Evolutionary conservation across 2,113 vertebrate genomes (phyloP), one percentile per base, ranked within the genome.

Genomic region (Elachura formosa): DNA sequence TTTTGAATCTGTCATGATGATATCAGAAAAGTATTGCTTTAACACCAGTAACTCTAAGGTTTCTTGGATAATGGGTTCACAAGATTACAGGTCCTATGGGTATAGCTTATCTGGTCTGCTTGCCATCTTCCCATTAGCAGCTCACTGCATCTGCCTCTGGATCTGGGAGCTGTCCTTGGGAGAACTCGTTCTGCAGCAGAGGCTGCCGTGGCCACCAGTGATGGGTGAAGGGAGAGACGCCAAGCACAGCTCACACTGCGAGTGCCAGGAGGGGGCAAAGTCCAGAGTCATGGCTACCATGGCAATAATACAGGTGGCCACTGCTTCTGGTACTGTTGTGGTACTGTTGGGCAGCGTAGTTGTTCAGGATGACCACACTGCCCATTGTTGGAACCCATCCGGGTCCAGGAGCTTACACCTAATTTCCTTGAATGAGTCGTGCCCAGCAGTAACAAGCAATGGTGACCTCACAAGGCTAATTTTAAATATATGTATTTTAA

Each of bases 171-270:
- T 46, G 55, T 66, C 55, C 46, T 71, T 8, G 23, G 54, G 52
- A 89, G 58, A 68, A 15, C 7, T 68, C 36, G 4, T 22, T 36
- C n/a, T 10, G 17, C 72, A 64, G 69, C 61, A 61, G 46, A 52
- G 11, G 45, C 43, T 68, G 29, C 29, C n/a, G 3, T 22, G 22
- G 22, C 25, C 34, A 12, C 76, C 17, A 8, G 41, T 2, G 14
- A 40, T 48, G 56, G 34, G 23, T 24, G 46, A 18, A 13, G 40
- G 38, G 34, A 72, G 48, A 36, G 48, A 29, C 0, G 0, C 34
- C 49, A 9, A 2, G 33, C 43, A 25, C 0, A 0, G 40, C 46
- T 49, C 6, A 0, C 31, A 19, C 31, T 24, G 28, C 1, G 0
- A 13, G 15, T 16, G 40, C 0, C 49, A 74, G 59, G 14, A 84